These are phyloP conservation scores for Philhelius pedissequus DNA, from an alignment of 2,888 invertebrate genomes.

Conservation along the genomic window DNA sequence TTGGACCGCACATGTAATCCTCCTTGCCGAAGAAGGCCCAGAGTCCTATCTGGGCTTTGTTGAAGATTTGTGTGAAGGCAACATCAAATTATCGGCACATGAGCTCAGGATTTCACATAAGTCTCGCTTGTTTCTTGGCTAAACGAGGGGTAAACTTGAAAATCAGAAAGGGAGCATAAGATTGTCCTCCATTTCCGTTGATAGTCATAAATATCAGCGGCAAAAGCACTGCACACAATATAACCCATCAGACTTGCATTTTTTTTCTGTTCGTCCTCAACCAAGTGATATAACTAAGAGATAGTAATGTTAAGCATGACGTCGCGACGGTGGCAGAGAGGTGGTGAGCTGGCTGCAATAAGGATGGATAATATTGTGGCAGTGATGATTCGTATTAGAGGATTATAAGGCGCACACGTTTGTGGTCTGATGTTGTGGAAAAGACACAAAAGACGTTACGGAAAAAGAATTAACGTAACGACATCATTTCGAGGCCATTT, in stretches of 20 bases:
- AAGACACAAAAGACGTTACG: conserved; percentile 28
- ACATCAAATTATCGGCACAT: conserved; percentile 61
- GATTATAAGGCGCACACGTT: conserved; percentile 40
- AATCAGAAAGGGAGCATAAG: not conserved
- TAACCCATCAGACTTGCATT: not conserved
- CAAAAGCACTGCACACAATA: conserved; percentile 2
- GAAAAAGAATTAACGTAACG: conserved; percentile 59
- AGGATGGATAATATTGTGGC: conserved; percentile 52
- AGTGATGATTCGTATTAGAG: conserved; percentile 58
- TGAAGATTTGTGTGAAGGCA: conserved; percentile 61
- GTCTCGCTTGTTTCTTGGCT: conserved; percentile 12
- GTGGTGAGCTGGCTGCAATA: too few species aligned
- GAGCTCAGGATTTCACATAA: conserved; percentile 55
- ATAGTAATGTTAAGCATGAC: conserved; percentile 52
- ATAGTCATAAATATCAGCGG: conserved; percentile 53
- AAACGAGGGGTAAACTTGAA: not conserved
- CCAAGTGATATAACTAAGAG: conserved; percentile 47
- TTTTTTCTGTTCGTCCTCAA: not conserved
- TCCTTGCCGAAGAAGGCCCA: not conserved
- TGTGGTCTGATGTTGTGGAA: not conserved
- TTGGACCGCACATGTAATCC: conserved; percentile 48
- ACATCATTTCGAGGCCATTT: conserved; percentile 62
- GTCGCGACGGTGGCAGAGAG: conserved; percentile 18
- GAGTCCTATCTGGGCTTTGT: conserved; percentile 29
- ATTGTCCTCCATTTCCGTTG: conserved; percentile 61